Evolutionary conservation across 2,113 vertebrate genomes (phyloP), one percentile per base, ranked within the genome.

Genomic region (Eubucco bourcierii): DNA sequence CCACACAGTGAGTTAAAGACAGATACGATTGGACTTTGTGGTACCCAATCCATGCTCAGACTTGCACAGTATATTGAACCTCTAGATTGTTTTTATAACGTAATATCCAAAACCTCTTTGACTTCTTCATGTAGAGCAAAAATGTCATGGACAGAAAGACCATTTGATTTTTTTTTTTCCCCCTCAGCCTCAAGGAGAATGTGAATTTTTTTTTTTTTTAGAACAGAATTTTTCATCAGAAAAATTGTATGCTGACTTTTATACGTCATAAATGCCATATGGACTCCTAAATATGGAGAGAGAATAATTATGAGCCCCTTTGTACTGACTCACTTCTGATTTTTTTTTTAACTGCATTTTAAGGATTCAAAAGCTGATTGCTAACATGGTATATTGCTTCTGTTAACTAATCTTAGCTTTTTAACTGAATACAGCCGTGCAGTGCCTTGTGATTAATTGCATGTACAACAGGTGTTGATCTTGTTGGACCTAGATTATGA

Each of bases 401-500:
- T 96, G 92, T 95, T 94, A 94, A 91, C 90, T 92, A 94, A 91
- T 94, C 87, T 95, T 94, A 90, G 91, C 80, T 87, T 94, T 95
- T 85, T 90, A 91, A 88, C 82, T 75, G 91, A 94, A 84, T 88
- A 79, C 60, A 92, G 84, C 71, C 88, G 1, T 84, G 90, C 47
- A 80, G 60, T 93, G 84, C 74, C 78, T 95, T 94, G 61, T 93
- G 93, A 97, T 95, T 95, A 94, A 97, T 96, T 97, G 84, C 88
- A 92, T 84, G 83, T 92, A 95, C 92, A 95, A 96, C 95, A 96
- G 96, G 95, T 96, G 94, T 95, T 96, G 93, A 96, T 96, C 91
- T 93, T 94, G 87, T 96, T 95, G 95, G 95, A 96, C 93, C 1
- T 58, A 95, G 95, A 95, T 96, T 95, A 95, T 79, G 93, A 94